Evolutionary conservation across 2,888 invertebrate species (phyloP), one percentile per base, ranked within the genome.

Genomic region (Amorpha juglandis): DNA sequence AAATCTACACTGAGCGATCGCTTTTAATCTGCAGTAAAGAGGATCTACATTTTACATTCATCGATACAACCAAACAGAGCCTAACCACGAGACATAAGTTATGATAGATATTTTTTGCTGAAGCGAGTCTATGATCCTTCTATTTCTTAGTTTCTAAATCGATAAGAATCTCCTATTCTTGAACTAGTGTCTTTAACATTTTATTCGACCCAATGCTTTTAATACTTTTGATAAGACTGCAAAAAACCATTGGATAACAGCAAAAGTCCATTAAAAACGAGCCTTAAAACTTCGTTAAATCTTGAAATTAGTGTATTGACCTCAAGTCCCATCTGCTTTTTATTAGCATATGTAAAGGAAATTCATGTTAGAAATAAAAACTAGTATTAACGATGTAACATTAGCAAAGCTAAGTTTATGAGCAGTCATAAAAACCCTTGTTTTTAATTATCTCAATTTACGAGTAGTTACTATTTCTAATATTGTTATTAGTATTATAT

Each of bases 391-490:
- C 58, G 55, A 55, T 55, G 58, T 58, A 42, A 58, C 58, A 42
- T 38, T 58, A 19, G 42, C 58, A 19, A 50, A n/a, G 42, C 58
- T 58, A 45, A 14, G 58, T 58, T 58, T 42, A 58, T 42, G 58
- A 12, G 11, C 16, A 58, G 38, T 12, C 42, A 42, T 58, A 42
- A 58, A 58, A 58, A 9, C 11, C 9, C 38, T 16, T 38, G 58
- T 58, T 38, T 58, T 58, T 58, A 58, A 58, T 58, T 58, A 58
- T 38, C 12, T 38, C 9, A 42, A 58, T 58, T 58, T 58, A 58
- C 42, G 58, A 58, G 38, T 42, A 12, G 1, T 42, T n/a, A n/a
- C n/a, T n/a, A 14, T 21, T 52, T 53, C 33, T 53, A 35, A 53
- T 53, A 53, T 53, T 8, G 35, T 35, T 53, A 53, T 35, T 53